A percentile compares a stretch with the other conserved stretches of the same genome.
Evolutionary conservation across 2,888 invertebrate genomes (phyloP).

Genomic region (Holacanthella duospinosa): DNA sequence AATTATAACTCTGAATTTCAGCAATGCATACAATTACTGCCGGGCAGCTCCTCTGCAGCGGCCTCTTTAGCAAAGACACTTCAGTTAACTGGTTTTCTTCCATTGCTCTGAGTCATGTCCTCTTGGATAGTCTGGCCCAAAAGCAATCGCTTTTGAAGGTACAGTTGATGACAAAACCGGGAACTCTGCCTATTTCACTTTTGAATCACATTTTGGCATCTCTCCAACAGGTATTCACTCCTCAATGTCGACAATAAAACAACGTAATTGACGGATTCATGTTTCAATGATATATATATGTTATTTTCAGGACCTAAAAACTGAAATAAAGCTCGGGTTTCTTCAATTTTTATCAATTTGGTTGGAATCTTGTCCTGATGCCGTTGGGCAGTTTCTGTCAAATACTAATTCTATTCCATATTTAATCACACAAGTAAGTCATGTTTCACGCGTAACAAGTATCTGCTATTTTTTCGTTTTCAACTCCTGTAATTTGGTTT

Average conservation of each 20-base stretch:
- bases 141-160: constrained; percentile 87
- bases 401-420: constrained; percentile 73
- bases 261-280: no score
- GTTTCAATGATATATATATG: not conserved
- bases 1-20: constrained; percentile 19
- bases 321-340: constrained; percentile 76
- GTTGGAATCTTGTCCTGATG: constrained; percentile 70
- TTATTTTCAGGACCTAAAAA: constrained; percentile 50
- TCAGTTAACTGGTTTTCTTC: constrained; percentile 93
- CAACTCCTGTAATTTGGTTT: no score
- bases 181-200: constrained; percentile 75
- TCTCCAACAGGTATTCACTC: constrained; percentile 56
- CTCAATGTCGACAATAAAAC: not conserved
- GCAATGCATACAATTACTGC: constrained; percentile 44
- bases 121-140: constrained; percentile 71
- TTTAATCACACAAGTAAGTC: constrained; percentile 55
- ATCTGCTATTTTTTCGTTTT: no score
- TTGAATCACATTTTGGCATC: constrained; percentile 77
- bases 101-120: constrained; percentile 76
- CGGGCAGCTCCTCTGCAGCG: constrained; percentile 86
- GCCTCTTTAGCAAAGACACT: constrained; percentile 75
- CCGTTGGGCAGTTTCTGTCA: constrained; percentile 69
- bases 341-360: constrained; percentile 83
- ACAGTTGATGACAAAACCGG: constrained; percentile 71
- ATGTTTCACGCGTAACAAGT: no score